Evolutionary conservation across 2,113 vertebrate genomes (phyloP), one percentile per base, ranked within the genome.

Genomic region (Eptatretus burgeri): DNA sequence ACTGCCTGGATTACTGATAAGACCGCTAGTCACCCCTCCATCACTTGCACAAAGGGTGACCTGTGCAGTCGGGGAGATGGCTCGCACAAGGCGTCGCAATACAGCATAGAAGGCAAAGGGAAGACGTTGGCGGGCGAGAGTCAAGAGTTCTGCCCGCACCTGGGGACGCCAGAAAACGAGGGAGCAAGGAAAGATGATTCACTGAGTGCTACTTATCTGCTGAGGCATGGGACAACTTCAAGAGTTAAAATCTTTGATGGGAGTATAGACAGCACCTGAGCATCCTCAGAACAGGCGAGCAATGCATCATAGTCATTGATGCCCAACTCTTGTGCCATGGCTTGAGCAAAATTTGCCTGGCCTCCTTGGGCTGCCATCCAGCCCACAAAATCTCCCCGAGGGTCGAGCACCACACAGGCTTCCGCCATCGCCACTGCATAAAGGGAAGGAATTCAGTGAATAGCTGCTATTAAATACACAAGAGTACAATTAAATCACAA

Each of bases 401-500:
- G 56, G 56, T 60, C 56, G n/a, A 20, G 56, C 56, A 20, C 56
- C 56, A 60, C 56, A 60, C 56, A n/a, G 56, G n/a, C 56, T n/a
- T 20, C 56, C 9, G 56, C n/a, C 56, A 60, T 60, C 10, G 56
- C 56, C 9, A 60, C 56, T 41, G 27, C 27, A 41, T 41, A 41
- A 41, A 41, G 7, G 27, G 27, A 41, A 41, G 27, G 27, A 41
- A 41, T 41, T 41, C 7, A 41, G 27, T 7, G 27, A 41, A 7
- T 41, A 41, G 27, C 27, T 41, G 27, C 27, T 41, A 41, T 41
- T 41, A 41, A 41, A 41, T 41, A 41, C 27, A 41, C 27, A 41
- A 41, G 27, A 41, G 27, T 41, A 41, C 27, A 41, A 41, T 41
- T 41, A 41, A 41, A 41, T 41, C 27, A 41, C 27, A 41, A 41